These are phyloP conservation scores for Ctenosaura bakeri DNA, from an alignment of 2,797 vertebrate species.

Conservation along the genomic window DNA sequence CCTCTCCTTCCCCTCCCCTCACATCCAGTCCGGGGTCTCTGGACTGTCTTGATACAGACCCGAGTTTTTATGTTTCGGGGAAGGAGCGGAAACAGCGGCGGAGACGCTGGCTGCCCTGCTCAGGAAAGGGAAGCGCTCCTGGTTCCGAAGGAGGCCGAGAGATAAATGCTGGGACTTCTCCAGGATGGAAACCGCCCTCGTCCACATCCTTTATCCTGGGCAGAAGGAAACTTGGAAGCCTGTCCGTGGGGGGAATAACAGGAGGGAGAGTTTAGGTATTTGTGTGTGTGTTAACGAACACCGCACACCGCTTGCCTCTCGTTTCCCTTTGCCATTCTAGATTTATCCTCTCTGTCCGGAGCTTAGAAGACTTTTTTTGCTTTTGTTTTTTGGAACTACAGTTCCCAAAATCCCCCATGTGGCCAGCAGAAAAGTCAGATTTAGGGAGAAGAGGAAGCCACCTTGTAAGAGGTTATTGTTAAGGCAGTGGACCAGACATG, in stretches of 20 bases:
- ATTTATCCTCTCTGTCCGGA: too few species aligned
- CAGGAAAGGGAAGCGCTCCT: constrained; percentile 28
- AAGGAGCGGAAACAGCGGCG: constrained; percentile 12
- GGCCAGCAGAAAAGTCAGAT: too few species aligned
- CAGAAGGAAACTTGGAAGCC: not conserved
- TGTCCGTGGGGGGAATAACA: not conserved
- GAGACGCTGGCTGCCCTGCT: not conserved
- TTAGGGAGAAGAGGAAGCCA: too few species aligned
- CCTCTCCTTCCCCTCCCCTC: not conserved
- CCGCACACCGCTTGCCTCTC: not conserved
- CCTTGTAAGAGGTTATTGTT: too few species aligned
- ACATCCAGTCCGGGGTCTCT: not conserved
- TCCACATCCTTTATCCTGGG: not conserved
- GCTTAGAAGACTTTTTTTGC: too few species aligned
- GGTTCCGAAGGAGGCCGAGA: not conserved
- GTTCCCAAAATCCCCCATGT: too few species aligned
- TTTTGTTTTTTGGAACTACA: too few species aligned
- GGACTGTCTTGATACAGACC: not conserved
- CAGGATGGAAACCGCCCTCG: not conserved
- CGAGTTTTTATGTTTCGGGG: not conserved
- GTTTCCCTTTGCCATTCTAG: not conserved
- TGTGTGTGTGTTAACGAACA: not conserved
- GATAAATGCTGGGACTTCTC: not conserved
- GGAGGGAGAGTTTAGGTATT: not conserved
- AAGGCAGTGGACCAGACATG: too few species aligned